Conservation (phyloP, 2,113 vertebrate genomes). For the Rhinichthys klamathensis region DNA sequence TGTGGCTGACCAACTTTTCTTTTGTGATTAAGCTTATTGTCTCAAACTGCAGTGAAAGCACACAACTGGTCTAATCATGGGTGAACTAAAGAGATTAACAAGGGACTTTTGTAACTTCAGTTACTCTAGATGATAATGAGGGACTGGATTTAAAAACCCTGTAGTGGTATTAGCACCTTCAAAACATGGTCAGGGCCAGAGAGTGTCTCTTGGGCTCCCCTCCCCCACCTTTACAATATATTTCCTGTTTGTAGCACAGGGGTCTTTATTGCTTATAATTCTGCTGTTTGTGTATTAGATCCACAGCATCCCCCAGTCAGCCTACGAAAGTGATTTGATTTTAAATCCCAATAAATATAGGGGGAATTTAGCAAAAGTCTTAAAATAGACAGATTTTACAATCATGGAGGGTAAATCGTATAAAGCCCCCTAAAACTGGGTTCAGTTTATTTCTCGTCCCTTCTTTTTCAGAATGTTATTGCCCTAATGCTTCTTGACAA, state of each 20-base stretch:
- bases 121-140: constrained; percentile 13
- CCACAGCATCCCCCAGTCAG: background rate
- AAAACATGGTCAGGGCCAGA: background rate
- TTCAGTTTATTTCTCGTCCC: background rate
- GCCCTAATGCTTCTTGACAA: background rate
- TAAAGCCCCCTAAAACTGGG: background rate
- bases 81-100: background rate
- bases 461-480: background rate
- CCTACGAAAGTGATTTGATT: background rate
- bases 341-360: background rate
- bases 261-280: background rate
- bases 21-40: constrained; percentile 13
- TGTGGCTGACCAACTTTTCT: constrained; percentile 11
- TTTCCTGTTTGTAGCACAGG: background rate
- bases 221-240: constrained; percentile 9
- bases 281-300: background rate
- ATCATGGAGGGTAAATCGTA: background rate
- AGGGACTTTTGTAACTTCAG: background rate
- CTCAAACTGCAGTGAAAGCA: background rate
- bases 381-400: background rate
- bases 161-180: background rate
- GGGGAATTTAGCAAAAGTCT: background rate
- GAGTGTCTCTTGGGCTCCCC: background rate
- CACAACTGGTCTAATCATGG: constrained; percentile 7
- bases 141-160: background rate